phyloP scores from a whole-genome alignment of 2,888 invertebrate species.

The Scelioninae gen. 2 region DNA sequence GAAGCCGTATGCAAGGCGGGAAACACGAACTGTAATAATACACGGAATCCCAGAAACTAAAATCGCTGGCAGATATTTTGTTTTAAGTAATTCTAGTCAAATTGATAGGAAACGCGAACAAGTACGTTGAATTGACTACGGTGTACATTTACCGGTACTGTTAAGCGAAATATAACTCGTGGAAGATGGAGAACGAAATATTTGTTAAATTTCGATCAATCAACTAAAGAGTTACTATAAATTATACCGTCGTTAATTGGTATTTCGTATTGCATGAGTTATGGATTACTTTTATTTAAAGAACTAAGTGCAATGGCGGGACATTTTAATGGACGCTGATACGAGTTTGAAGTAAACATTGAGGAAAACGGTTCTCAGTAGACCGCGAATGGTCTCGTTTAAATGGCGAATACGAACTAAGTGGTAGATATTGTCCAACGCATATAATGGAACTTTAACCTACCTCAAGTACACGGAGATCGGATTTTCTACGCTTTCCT shows the following conservation, averaged over 20 bases:
- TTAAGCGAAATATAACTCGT: no score
- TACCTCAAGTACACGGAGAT: slow-evolving; percentile 63
- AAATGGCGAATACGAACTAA: slow-evolving; percentile 67
- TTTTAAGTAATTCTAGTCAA: slow-evolving; percentile 29
- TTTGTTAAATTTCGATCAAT: no score
- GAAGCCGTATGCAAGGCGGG: slow-evolving; percentile 52
- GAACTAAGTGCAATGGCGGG: no score
- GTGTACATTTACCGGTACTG: no score
- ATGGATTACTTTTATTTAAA: no score
- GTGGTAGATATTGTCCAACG: slow-evolving; percentile 65
- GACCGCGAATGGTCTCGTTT: slow-evolving; percentile 67
- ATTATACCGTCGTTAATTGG: no score
- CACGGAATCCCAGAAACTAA: slow-evolving; percentile 46
- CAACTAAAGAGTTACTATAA: no score
- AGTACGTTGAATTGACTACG: background rate
- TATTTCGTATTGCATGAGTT: no score
- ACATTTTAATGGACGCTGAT: slow-evolving; percentile 39
- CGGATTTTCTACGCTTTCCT: slow-evolving; percentile 59
- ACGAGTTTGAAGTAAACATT: slow-evolving; percentile 53
- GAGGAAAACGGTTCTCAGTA: slow-evolving; percentile 63
- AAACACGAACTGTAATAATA: slow-evolving; percentile 47
- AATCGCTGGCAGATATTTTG: slow-evolving; percentile 34
- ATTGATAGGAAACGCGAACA: slow-evolving; percentile 11
- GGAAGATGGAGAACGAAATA: no score
- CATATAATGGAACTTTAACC: slow-evolving; percentile 68